Conservation (phyloP, 1,140 invertebrate species). For the Acromyrmex charruanus region DNA sequence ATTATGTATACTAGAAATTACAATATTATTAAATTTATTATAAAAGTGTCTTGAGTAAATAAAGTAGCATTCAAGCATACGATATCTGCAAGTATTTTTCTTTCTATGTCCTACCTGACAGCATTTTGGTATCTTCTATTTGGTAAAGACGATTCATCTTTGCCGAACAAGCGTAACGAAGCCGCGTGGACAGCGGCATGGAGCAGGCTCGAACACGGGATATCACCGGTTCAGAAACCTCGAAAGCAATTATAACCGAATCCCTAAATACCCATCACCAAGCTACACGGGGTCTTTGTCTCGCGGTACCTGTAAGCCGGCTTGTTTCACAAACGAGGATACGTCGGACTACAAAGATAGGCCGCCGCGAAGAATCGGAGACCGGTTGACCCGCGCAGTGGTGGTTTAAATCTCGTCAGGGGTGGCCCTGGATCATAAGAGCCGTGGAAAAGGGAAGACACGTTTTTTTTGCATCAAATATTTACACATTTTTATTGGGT, state of each 20-base stretch:
- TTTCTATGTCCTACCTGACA: constrained; percentile 21
- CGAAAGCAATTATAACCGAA: constrained; percentile 84
- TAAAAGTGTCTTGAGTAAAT: neutral
- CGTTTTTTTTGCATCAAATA: constrained; percentile 80
- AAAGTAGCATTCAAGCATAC: neutral
- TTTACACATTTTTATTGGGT: constrained; percentile 84
- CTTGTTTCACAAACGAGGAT: constrained; percentile 85
- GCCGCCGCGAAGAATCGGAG: constrained; percentile 66
- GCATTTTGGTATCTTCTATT: neutral
- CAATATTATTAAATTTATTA: constrained; percentile 2
- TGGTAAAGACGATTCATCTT: constrained; percentile 56
- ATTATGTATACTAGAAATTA: constrained; percentile 11
- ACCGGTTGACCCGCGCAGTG: constrained; percentile 63
- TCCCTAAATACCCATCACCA: constrained; percentile 77
- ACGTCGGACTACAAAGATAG: constrained; percentile 81
- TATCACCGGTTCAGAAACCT: constrained; percentile 75
- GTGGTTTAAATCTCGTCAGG: constrained; percentile 22
- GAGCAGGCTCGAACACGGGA: constrained; percentile 38
- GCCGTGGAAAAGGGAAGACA: neutral
- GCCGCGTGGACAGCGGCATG: constrained; percentile 52
- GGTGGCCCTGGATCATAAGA: neutral
- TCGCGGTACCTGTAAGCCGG: constrained; percentile 80
- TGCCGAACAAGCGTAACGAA: constrained; percentile 62
- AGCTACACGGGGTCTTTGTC: constrained; percentile 79
- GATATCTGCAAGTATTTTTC: neutral